Base-by-base conservation (phyloP, 2,888 invertebrate genomes). In the Malthinus flaveolus region DNA sequence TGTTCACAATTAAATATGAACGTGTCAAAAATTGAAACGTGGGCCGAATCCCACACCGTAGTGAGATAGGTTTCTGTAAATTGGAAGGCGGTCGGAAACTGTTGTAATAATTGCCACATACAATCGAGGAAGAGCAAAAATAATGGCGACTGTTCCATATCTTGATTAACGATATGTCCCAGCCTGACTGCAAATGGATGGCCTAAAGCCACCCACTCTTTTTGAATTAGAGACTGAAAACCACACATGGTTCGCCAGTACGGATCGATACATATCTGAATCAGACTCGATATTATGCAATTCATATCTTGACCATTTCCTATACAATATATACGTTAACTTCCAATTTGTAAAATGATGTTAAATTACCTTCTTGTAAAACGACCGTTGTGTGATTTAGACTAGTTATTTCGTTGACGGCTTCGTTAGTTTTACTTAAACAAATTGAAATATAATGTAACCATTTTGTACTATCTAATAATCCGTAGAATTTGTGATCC, bases 161-260 rank as follows among this genome's bases (percentile, higher is more conserved):
- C 84, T 51, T 84, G 81, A 15, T 83, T 83, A 1, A 84, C 76
- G 10, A 90, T 84, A 60, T 89, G 88, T 0, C 90, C 90, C 62
- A 90, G 78, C 49, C 91, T 84, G 72, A 58, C 72, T 3, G 75
- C 73, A 54, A 78, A 79, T 1, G 93, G 95, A 79, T 97, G 97
- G 23, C 96, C 96, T 63, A 95, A 81, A 1, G 92, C 89, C 3
- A 97, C 83, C 97, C 97, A 98, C 75, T 97, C 97, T 75, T 96
- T 94, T 79, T 97, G 95, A 52, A 97, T 81, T 35, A 97, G 83
- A 55, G 90, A 88, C 79, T 96, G 94, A 78, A 97, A 95, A 50
- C 97, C 97, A 36, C 84, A 82, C 61, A 91, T 84, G 3, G 93
- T 91, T 51, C 97, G 84, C 78, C 83, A 92, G 75, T 89, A 81